A percentile compares a stretch with the other conserved stretches of the same genome.
These are phyloP conservation scores for Eupithecia subfuscata DNA, from an alignment of 2,888 invertebrate species.

Conservation along the genomic window DNA sequence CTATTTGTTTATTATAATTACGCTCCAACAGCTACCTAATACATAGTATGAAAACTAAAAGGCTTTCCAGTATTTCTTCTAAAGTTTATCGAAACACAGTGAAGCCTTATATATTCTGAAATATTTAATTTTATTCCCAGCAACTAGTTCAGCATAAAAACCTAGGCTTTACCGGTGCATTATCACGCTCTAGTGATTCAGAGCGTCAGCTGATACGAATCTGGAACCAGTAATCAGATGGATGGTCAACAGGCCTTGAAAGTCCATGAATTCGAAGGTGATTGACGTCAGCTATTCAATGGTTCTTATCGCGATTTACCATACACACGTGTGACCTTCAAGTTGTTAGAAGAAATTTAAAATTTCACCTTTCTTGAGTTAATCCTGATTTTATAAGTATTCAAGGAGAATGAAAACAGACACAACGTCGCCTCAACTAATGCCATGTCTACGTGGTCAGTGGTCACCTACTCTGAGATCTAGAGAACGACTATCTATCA, in stretches of 20 bases:
- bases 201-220: slow-evolving; percentile 39
- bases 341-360: background rate
- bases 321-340: background rate
- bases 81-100: background rate
- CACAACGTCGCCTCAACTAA: background rate
- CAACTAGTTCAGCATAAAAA: background rate
- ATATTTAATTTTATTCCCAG: background rate
- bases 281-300: slow-evolving; percentile 15
- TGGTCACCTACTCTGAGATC: no score
- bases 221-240: slow-evolving; percentile 38
- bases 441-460: background rate
- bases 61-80: background rate
- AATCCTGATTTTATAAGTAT: background rate
- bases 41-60: no score
- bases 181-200: slow-evolving; percentile 34
- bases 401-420: no score
- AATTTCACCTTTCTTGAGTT: background rate
- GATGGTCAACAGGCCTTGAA: slow-evolving; percentile 27
- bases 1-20: background rate
- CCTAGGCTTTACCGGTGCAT: slow-evolving; percentile 19
- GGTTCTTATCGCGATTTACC: slow-evolving; percentile 9
- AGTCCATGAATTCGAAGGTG: slow-evolving; percentile 24
- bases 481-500: background rate
- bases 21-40: background rate
- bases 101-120: background rate